A percentile compares a stretch with the other conserved stretches of the same genome.
phyloP scores from a whole-genome alignment of 2,888 invertebrate species.

The Chydorus sphaericus region DNA sequence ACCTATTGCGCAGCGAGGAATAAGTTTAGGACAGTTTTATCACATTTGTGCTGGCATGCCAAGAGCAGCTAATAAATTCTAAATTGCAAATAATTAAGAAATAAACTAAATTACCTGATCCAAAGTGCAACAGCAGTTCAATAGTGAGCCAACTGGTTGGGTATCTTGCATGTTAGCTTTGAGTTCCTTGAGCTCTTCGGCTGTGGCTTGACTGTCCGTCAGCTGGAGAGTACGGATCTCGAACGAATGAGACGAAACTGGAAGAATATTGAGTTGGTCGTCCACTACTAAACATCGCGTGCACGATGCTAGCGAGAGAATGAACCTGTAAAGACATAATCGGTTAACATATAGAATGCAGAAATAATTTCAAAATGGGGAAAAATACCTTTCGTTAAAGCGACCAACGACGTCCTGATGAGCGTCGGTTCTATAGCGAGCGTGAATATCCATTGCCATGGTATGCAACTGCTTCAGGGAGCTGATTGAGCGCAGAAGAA shows the following conservation, averaged over 20 bases:
- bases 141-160: constrained; percentile 76
- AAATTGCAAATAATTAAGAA: no score
- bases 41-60: no score
- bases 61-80: no score
- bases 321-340: constrained; percentile 38
- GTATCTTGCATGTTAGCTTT: constrained; percentile 74
- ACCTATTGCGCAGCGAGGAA: no score
- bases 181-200: constrained; percentile 50
- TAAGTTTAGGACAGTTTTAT: no score
- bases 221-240: constrained; percentile 52
- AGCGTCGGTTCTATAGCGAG: constrained; percentile 85
- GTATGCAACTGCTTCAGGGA: constrained; percentile 89
- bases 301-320: constrained; percentile 77
- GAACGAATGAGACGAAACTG: constrained; percentile 75
- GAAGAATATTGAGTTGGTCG: constrained; percentile 79
- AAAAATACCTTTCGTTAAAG: constrained; percentile 71
- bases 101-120: constrained; percentile 52
- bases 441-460: constrained; percentile 97
- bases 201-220: constrained; percentile 30
- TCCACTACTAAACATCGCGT: constrained; percentile 83
- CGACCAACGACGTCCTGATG: constrained; percentile 79
- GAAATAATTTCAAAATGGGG: background rate
- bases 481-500: constrained; percentile 67
- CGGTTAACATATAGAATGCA: background rate
- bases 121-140: constrained; percentile 76